Percentiles rank a stretch among this genome's conserved stretches.
These are phyloP conservation scores for Elaphurus davidianus DNA, from an alignment of 2,113 vertebrate genomes.

Conservation along the genomic window DNA sequence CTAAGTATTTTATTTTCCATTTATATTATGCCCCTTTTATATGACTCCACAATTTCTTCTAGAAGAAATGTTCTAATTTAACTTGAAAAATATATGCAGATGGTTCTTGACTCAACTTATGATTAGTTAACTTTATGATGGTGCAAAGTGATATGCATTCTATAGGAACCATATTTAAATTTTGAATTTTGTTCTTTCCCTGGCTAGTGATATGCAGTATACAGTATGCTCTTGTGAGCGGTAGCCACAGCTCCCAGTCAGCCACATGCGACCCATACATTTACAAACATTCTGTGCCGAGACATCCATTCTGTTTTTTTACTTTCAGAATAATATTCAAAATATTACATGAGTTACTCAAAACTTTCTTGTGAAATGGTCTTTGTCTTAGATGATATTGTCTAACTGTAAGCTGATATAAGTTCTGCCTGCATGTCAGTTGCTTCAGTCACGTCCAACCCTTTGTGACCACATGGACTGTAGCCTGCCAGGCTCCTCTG, in stretches of 20 bases:
- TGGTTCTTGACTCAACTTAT: background rate
- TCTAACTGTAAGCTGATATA: background rate
- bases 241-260: background rate
- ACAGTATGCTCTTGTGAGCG: background rate
- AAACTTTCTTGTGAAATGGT: background rate
- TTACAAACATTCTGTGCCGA: background rate
- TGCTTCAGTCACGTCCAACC: rapidly evolving
- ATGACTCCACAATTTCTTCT: background rate
- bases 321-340: background rate
- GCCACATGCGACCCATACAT: rapidly evolving
- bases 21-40: background rate
- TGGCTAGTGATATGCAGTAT: background rate
- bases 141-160: background rate
- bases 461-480: background rate
- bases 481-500: background rate
- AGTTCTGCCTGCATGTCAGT: background rate
- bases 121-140: background rate
- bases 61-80: background rate
- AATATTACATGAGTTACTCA: background rate
- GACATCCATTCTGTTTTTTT: background rate
- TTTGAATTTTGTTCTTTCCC: background rate
- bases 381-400: background rate
- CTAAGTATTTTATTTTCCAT: background rate
- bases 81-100: background rate
- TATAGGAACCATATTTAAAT: background rate